Base-by-base conservation (phyloP, 1,140 invertebrate genomes). In the Melitaea cinxia region DNA sequence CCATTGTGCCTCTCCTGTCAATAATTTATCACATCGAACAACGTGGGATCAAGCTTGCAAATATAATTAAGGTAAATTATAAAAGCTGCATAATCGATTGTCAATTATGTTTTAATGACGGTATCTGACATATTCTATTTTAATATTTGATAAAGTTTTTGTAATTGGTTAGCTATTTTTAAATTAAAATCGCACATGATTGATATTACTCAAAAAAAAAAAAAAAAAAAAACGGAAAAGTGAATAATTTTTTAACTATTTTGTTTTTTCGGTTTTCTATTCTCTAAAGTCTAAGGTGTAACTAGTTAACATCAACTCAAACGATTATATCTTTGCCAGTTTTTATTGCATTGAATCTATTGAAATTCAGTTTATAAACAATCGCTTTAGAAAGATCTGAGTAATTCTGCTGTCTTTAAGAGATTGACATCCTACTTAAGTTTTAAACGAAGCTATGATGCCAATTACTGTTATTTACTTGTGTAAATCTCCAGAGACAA, bases 1-100 rank as follows among this genome's bases (percentile, higher is more conserved):
- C 53, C 42, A 54, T 56, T 55, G 50, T 61, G 23, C 30, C 52
- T 47, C 35, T 33, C 37, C 49, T 59, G 62, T 66, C 57, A 60
- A 60, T 56, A 39, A 58, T 49, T 55, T 45, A 65, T 56, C 54
- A 47, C 28, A 30, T 23, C 26, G 33, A 33, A 35, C 42, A 24
- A 53, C 47, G 21, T 56, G 61, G 42, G 61, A 55, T 56, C 28
- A 63, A 63, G 30, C 42, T 24, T 45, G 39, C 26, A 12, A 28
- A 35, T 35, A 49, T 37, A 35, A 54, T 24, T 19, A 49, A 33
- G 28, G 26, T 14, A 52, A 49, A 59, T 52, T 52, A 19, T 47
- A 21, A 47, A 14, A 47, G 42, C 42, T n/a, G 42, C 21, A 47
- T 47, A 47, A 47, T 47, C 21, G 19, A 47, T 5, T 1, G 14